phyloP scores from a whole-genome alignment of 2,797 vertebrate species.

The Gobionotothen gibberifrons region DNA sequence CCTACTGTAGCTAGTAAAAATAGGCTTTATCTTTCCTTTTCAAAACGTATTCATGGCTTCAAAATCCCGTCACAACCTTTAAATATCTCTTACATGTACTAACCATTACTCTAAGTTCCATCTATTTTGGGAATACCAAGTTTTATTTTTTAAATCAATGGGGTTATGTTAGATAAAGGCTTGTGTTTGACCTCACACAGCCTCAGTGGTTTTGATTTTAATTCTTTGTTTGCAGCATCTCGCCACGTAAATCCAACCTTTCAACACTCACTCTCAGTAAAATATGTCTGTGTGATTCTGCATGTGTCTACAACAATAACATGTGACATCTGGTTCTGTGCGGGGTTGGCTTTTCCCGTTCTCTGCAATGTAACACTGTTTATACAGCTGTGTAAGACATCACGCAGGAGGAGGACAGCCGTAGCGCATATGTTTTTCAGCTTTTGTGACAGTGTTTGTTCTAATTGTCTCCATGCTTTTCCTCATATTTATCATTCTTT shows the following conservation, averaged over 20 bases:
- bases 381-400: constrained; percentile 76
- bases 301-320: constrained; percentile 65
- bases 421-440: constrained; percentile 68
- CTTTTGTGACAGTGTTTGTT: constrained; percentile 62
- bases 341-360: constrained; percentile 41
- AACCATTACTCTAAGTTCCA: not conserved
- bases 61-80: not conserved
- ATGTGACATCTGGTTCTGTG: constrained; percentile 71
- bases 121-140: not conserved
- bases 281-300: constrained; percentile 58
- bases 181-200: constrained; percentile 31
- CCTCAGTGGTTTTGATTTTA: constrained; percentile 44
- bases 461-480: constrained; percentile 66
- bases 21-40: not conserved
- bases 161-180: not conserved
- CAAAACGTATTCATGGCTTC: no score
- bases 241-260: constrained; percentile 49
- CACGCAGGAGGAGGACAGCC: constrained; percentile 55
- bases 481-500: constrained; percentile 62
- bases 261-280: constrained; percentile 52
- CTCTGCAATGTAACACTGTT: constrained; percentile 64
- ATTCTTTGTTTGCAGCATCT: constrained; percentile 54
- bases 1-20: not conserved
- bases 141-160: not conserved
- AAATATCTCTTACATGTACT: constrained; percentile 3